Evolutionary conservation across 2,797 vertebrate genomes (phyloP).

Genomic region (Pseudocheirus occidentalis): DNA sequence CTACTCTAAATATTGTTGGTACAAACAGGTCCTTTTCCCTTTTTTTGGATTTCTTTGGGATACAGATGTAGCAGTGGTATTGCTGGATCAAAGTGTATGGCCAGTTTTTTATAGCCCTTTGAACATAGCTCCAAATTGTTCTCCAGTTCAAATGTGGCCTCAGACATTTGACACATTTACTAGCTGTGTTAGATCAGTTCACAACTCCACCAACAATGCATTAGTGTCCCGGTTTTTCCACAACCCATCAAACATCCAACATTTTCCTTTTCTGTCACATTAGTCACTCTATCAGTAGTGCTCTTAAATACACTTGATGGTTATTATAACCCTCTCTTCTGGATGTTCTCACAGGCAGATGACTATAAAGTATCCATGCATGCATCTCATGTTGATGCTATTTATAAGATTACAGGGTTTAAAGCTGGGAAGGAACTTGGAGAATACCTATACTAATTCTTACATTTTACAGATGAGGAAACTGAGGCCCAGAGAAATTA

Average conservation of each 20-base stretch:
- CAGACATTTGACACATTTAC: no score
- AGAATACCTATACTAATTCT: background rate
- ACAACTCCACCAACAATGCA: background rate
- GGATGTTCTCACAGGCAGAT: background rate
- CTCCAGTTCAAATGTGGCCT: no score
- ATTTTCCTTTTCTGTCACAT: background rate
- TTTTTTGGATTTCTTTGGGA: background rate
- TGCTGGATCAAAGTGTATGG: background rate
- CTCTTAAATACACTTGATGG: background rate
- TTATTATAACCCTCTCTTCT: conserved; percentile 7
- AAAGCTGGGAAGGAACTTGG: background rate
- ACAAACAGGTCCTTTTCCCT: background rate
- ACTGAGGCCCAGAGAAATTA: background rate
- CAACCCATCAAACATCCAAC: background rate
- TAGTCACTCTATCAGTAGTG: background rate
- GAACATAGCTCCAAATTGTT: background rate
- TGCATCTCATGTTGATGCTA: background rate
- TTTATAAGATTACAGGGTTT: background rate
- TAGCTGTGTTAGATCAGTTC: no score
- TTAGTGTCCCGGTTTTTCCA: background rate
- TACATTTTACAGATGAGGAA: background rate
- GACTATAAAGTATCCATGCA: no score
- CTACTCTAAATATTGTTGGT: no score
- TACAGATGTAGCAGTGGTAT: background rate
- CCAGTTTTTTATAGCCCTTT: background rate